Evolutionary conservation across 2,888 invertebrate genomes (phyloP).

Genomic region (Phyllotreta cruciferae): DNA sequence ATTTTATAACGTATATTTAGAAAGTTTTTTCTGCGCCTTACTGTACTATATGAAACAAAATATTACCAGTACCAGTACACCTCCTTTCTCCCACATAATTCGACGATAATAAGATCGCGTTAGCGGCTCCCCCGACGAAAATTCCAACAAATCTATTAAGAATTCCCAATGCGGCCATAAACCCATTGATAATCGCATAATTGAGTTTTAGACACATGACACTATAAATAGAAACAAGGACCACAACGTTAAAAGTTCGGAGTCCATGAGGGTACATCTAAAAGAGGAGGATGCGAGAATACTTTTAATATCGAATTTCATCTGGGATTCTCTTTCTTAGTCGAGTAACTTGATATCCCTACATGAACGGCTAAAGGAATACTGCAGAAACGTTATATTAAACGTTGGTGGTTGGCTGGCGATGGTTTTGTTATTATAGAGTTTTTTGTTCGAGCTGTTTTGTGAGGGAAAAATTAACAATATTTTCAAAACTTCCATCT

Average conservation of each 20-base stretch:
- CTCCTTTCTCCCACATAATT: conserved; percentile 5
- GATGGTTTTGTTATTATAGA: too few relatives aligned
- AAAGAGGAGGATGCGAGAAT: conserved; percentile 23
- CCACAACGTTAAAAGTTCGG: conserved; percentile 17
- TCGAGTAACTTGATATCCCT: conserved; percentile 54
- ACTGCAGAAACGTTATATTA: conserved; percentile 22
- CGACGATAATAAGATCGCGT: not conserved
- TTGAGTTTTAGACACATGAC: conserved; percentile 16
- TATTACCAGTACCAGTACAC: not conserved
- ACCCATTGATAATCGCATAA: conserved; percentile 11
- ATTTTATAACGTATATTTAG: too few relatives aligned
- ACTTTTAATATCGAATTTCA: conserved; percentile 53
- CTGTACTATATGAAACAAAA: too few relatives aligned
- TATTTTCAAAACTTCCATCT: too few relatives aligned
- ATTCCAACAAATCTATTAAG: conserved; percentile 8
- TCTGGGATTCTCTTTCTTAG: conserved; percentile 54
- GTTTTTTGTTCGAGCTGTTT: too few relatives aligned
- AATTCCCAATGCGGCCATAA: conserved; percentile 1
- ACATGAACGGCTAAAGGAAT: conserved; percentile 38
- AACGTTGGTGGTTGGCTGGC: conserved; percentile 9
- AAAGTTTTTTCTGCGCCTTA: too few relatives aligned
- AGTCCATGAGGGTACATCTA: conserved; percentile 29
- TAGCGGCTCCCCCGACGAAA: not conserved
- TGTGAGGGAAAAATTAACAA: too few relatives aligned
- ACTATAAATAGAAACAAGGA: conserved; percentile 15